Base-by-base conservation (phyloP, 2,888 invertebrate genomes). In the Torymus auratus region DNA sequence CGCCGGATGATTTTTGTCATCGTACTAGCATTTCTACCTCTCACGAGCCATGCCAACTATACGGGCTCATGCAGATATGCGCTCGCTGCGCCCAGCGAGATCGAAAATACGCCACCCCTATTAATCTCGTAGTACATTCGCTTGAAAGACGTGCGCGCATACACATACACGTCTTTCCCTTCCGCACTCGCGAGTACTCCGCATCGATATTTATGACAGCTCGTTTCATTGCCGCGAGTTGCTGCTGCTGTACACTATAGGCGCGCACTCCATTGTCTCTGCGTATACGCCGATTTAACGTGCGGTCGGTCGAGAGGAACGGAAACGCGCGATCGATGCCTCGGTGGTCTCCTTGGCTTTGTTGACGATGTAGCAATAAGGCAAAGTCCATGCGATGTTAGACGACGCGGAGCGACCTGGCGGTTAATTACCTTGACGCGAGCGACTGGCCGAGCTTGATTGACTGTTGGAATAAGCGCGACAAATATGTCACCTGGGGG, bases 391-490 rank as follows among this genome's bases (percentile, higher is more conserved):
- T 7, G 28, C 28, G 28, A 28, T 15, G 23, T 52, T 23, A n/a
- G 7, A 2, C 15, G 61, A 60, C 10, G 28, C 53, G n/a, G 14
- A 68, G 52, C 17, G 12, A 58, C 15, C 7, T 41, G 7, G 41
- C 53, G 41, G 41, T 58, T 72, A 78, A 71, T 71, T 78, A 67
- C 17, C 58, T 12, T 15, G 15, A 41, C 0, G 41, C 41, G 41
- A 0, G 41, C 41, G 7, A 41, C 41, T 41, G 15, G 14, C 17
- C 28, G 14, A 10, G 20, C 60, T 78, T 78, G 71, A 78, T 78
- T 72, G 53, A 60, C 60, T 53, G 28, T 60, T 53, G 78, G 55
- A 69, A 72, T 67, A 60, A 72, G 41, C 20, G 52, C 50, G 64
- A 67, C 65, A 55, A 76, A 76, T 76, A 56, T 62, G 55, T 41